phyloP scores from a whole-genome alignment of 2,797 vertebrate species.

The Lutjanus campechanus region DNA sequence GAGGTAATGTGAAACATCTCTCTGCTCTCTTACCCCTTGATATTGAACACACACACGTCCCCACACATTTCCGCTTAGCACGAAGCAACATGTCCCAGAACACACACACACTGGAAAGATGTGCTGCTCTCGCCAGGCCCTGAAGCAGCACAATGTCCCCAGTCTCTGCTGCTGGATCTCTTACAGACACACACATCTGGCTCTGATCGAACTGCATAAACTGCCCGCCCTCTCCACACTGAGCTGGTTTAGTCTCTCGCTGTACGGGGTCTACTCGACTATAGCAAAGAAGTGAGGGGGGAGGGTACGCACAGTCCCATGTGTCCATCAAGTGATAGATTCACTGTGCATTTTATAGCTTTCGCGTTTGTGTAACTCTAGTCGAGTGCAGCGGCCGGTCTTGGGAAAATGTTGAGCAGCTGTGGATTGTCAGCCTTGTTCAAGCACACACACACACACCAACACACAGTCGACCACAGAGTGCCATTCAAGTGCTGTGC shows the following conservation, averaged over 20 bases:
- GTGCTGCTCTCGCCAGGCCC: constrained; percentile 39
- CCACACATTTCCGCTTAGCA: constrained; percentile 21
- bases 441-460: constrained; percentile 26
- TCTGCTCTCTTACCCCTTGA: constrained; percentile 5
- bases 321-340: constrained; percentile 46
- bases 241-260: constrained; percentile 39
- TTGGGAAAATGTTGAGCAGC: constrained; percentile 65
- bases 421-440: constrained; percentile 45
- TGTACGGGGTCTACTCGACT: constrained; percentile 10
- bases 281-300: constrained; percentile 34
- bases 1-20: constrained; percentile 5
- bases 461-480: constrained; percentile 29
- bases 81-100: constrained; percentile 51
- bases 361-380: constrained; percentile 55
- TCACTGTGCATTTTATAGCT: constrained; percentile 32
- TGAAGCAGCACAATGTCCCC: constrained; percentile 50
- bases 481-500: constrained; percentile 34
- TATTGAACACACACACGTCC: constrained; percentile 27
- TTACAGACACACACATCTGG: constrained; percentile 77
- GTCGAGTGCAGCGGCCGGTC: background rate
- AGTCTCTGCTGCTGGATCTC: constrained; percentile 52
- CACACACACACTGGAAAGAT: constrained; percentile 46
- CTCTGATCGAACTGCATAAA: constrained; percentile 65
- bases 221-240: constrained; percentile 24
- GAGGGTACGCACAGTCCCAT: constrained; percentile 21